Evolutionary conservation across 1,140 invertebrate species (phyloP).

Genomic region (Achatina immaculata): DNA sequence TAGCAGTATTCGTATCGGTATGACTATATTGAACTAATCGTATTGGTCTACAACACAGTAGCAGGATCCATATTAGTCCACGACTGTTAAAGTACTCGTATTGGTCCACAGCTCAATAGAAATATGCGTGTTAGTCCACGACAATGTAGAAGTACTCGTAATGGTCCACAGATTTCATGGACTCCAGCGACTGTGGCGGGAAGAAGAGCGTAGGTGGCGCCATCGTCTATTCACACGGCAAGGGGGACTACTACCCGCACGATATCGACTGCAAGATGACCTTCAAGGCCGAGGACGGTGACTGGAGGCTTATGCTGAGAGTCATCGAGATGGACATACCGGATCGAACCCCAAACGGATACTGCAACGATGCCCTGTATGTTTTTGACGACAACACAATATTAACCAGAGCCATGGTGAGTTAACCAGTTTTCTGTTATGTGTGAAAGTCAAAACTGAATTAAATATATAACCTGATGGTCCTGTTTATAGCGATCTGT

Average conservation of each 20-base stretch:
- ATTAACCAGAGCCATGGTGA: constrained; percentile 59
- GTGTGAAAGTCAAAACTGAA: too few relatives aligned
- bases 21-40: too few relatives aligned
- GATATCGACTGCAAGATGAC: constrained; percentile 59
- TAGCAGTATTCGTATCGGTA: too few relatives aligned
- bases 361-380: constrained; percentile 69
- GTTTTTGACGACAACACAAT: constrained; percentile 60
- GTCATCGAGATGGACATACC: constrained; percentile 66
- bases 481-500: too few relatives aligned
- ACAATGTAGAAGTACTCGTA: too few relatives aligned
- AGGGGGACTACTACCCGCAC: constrained; percentile 52
- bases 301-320: constrained; percentile 65
- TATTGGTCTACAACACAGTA: too few relatives aligned
- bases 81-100: too few relatives aligned
- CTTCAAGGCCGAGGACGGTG: constrained; percentile 61
- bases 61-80: too few relatives aligned
- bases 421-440: constrained; percentile 37
- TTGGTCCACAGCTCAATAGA: too few relatives aligned
- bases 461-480: too few relatives aligned
- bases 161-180: constrained; percentile 68
- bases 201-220: constrained; percentile 61
- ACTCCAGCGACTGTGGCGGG: constrained; percentile 59
- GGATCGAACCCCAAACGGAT: constrained; percentile 53
- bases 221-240: constrained; percentile 61
- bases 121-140: too few relatives aligned